phyloP scores from a whole-genome alignment of 2,113 vertebrate species.

The Glaucidium brasilianum region DNA sequence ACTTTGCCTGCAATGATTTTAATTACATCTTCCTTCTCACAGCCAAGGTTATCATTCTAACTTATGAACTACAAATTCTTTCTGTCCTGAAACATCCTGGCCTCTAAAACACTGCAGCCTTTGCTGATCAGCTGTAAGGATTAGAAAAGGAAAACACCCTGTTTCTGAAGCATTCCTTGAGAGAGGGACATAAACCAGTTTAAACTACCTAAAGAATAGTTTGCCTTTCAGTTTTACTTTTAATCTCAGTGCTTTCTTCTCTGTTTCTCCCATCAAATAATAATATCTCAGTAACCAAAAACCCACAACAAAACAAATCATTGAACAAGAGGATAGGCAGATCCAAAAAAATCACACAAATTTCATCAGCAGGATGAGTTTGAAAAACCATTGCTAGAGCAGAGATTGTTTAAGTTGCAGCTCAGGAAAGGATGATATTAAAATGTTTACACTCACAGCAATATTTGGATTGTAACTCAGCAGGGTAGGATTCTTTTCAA shows the following conservation, averaged over 20 bases:
- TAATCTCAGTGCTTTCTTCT: not conserved
- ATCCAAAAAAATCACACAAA: not conserved
- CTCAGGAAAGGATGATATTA: not conserved
- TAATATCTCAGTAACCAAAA: not conserved
- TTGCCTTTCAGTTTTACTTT: not conserved
- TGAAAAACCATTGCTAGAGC: not conserved
- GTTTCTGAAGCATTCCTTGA: not conserved
- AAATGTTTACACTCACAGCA: not conserved
- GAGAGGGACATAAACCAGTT: not conserved
- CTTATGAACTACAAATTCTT: not conserved
- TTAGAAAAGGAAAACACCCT: not conserved
- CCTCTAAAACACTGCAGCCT: not conserved
- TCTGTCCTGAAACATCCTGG: not conserved
- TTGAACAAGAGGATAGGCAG: not conserved
- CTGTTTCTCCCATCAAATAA: not conserved
- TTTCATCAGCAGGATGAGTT: not conserved
- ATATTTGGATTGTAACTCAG: not conserved
- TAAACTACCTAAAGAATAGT: not conserved
- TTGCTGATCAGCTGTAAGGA: not conserved
- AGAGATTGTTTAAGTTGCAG: not conserved
- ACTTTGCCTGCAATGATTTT: not conserved
- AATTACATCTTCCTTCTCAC: not conserved
- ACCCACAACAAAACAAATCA: not conserved
- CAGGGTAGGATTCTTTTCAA: not conserved
- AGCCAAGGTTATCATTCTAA: not conserved